Evolutionary conservation across 1,140 invertebrate species (phyloP), one percentile per base, ranked within the genome.

Genomic region (Lordiphosa collinella): DNA sequence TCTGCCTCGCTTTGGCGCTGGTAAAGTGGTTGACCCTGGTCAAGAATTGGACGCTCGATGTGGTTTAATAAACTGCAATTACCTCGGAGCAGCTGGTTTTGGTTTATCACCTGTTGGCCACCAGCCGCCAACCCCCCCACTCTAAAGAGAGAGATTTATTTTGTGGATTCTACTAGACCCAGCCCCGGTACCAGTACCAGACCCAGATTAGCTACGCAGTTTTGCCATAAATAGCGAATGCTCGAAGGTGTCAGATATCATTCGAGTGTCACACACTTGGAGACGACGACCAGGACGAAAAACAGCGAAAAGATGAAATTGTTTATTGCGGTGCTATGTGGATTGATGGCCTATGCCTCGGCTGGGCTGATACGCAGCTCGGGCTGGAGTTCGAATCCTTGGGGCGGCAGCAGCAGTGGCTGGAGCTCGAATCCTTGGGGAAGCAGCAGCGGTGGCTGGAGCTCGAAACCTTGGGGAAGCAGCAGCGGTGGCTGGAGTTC

Each of bases 61-160:
- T 82, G 76, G 76, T 82, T 82, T 82, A 82, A 82, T 82, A 82
- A 82, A 82, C 66, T 82, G 76, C 66, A 82, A 82, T 82, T 75
- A 82, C 66, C 52, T 64, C 40, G 62, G 37, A 29, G 46, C 36
- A 50, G 46, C 47, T 55, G 37, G 52, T 60, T 62, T 31, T 48
- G 59, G 18, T 67, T 47, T 53, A 43, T 57, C 52, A 57, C 52
- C 75, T 59, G 32, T n/a, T n/a, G n/a, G n/a, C n/a, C n/a, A n/a
- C n/a, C n/a, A n/a, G n/a, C n/a, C n/a, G 38, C 50, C 60, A 74
- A 46, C 60, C 75, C 61, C 75, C 61, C 61, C 54, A 37, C 32
- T 49, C 34, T n/a, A 58, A 14, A 47, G 22, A 35, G 52, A 47
- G 49, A 60, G 71, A 82, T 82, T 80, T 80, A 82, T 80, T 82